phyloP scores from a whole-genome alignment of 1,140 invertebrate genomes.

The Megathymus violae region DNA sequence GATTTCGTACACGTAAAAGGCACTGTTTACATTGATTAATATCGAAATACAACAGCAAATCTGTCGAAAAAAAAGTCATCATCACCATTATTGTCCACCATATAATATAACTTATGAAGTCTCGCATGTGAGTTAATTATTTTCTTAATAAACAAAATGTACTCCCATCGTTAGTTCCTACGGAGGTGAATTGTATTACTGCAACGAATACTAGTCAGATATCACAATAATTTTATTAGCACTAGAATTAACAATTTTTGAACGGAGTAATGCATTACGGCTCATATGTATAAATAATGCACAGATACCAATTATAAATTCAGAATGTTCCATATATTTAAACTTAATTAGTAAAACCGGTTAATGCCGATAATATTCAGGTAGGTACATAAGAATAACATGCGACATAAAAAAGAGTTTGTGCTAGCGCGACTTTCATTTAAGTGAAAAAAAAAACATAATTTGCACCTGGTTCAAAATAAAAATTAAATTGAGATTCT shows the following conservation, averaged over 20 bases:
- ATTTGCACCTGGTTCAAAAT: conserved; percentile 16
- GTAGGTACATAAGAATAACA: too few species aligned
- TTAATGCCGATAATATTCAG: too few species aligned
- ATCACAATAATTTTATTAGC: conserved; percentile 8
- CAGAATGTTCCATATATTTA: too few species aligned
- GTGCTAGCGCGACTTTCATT: conserved; percentile 22
- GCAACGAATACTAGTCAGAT: conserved; percentile 12
- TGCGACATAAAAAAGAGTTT: conserved; percentile 11
- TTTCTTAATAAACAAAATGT: conserved; percentile 14
- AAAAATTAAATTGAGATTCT: conserved; percentile 23
- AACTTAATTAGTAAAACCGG: too few species aligned
- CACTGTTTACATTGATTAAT: conserved; percentile 48
- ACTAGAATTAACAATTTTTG: conserved; percentile 17
- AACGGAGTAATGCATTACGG: conserved; percentile 11
- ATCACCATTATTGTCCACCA: conserved; percentile 31
- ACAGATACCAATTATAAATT: too few species aligned
- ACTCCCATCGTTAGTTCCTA: conserved; percentile 1
- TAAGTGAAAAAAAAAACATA: conserved; percentile 5
- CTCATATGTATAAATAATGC: too few species aligned
- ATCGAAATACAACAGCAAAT: conserved; percentile 33
- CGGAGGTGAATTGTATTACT: background rate
- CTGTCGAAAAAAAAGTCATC: conserved; percentile 29
- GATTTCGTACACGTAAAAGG: conserved; percentile 55
- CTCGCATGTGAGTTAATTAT: conserved; percentile 12
- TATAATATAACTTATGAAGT: conserved; percentile 26